These are phyloP conservation scores for Aplodontia rufa DNA, from an alignment of 2,113 vertebrate genomes.

Conservation along the genomic window DNA sequence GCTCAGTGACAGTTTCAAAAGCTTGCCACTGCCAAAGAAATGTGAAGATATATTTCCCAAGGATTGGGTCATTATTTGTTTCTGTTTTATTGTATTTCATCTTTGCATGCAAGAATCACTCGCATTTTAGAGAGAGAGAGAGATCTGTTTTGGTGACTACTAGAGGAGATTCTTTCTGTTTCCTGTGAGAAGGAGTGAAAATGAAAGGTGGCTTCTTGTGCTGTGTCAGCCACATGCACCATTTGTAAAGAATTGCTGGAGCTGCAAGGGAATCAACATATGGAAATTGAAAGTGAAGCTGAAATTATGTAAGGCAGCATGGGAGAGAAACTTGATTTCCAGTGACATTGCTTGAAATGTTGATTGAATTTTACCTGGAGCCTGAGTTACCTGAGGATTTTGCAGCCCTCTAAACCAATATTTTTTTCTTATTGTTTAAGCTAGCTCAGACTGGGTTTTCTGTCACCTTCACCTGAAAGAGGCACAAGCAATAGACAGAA, in stretches of 20 bases:
- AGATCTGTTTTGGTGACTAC: background rate
- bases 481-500: background rate
- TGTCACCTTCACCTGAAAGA: slow-evolving; percentile 19
- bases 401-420: slow-evolving; percentile 3
- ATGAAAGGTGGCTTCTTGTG: background rate
- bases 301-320: slow-evolving; percentile 30
- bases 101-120: no score
- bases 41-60: background rate
- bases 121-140: background rate
- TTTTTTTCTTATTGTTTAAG: slow-evolving; percentile 25
- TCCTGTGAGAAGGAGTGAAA: background rate
- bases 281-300: slow-evolving; percentile 36
- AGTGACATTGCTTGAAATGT: slow-evolving; percentile 47
- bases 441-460: slow-evolving; percentile 34
- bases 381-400: slow-evolving; percentile 1
- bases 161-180: background rate
- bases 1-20: background rate
- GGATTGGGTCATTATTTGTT: background rate
- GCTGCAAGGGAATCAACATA: background rate
- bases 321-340: slow-evolving; percentile 45
- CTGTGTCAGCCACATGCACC: background rate
- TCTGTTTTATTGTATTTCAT: background rate
- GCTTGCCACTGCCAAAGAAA: background rate
- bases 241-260: background rate
- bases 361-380: slow-evolving; percentile 55